Evolutionary conservation across 2,888 invertebrate species (phyloP), one percentile per base, ranked within the genome.

Genomic region (Kryphioiulus occultus): DNA sequence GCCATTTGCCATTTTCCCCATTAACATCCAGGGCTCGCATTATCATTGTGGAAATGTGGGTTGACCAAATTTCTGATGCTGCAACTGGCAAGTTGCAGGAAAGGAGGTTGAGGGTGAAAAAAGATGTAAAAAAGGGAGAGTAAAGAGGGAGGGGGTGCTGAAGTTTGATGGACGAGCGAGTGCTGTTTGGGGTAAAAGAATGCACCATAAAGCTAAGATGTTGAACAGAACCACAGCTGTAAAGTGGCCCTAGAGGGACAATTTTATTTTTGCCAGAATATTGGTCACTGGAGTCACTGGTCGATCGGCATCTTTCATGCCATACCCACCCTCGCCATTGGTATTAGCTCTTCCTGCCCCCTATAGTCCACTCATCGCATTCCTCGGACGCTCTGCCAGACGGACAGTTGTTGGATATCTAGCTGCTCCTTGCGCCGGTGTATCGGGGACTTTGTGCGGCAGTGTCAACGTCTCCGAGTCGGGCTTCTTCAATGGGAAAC

Each of bases 71-170:
- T 26, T 68, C 26, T 68, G 68, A 68, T n/a, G n/a, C n/a, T 68
- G 68, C 68, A 68, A 68, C 68, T 68, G 26, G 68, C 68, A 68
- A 47, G 47, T 22, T 35, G 35, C 85, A 85, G 35, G 35, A 30
- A 19, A 30, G 85, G 44, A 47, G 44, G 26, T 22, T 44, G 85
- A 47, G 85, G 85, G 84, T n/a, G 39, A 47, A 85, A 85, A 53
- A 47, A 85, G 85, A 85, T 85, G 85, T 39, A 85, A 42, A 85
- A 85, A 30, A 39, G 39, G 22, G 44, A 47, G 47, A 30, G 44
- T 32, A 85, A 42, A 85, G 85, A 53, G 85, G 30, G 85, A 44
- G 85, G 85, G 84, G 85, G 42, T 26, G 44, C 19, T 47, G 47
- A 47, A 44, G 85, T 47, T 39, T 39, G 39, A 42, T 85, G 85